Evolutionary conservation across 2,113 vertebrate species (phyloP).

Genomic region (Ondatra zibethicus): DNA sequence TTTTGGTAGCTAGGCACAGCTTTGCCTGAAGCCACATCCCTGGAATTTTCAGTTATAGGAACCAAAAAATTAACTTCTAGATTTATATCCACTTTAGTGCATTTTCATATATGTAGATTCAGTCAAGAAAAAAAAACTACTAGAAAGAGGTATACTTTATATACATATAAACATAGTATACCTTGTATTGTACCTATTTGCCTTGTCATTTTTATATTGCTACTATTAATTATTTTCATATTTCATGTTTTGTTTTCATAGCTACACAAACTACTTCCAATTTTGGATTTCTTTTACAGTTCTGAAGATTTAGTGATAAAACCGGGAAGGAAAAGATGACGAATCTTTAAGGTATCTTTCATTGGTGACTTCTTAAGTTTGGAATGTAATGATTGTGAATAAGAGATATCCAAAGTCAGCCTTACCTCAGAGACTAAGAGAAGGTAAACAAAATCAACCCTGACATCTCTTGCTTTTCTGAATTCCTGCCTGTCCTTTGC

Average conservation of each 20-base stretch:
- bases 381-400: neutral
- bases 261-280: neutral
- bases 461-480: neutral
- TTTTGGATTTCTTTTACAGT: neutral
- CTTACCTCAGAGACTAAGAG: neutral
- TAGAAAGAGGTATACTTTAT: neutral
- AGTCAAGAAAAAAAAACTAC: neutral
- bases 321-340: neutral
- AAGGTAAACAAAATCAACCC: neutral
- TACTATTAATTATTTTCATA: neutral
- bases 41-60: neutral
- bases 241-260: slow-evolving; percentile 28
- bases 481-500: neutral
- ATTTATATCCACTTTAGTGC: neutral
- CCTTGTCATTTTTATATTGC: neutral
- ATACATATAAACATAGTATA: neutral
- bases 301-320: neutral
- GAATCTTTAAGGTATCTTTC: neutral
- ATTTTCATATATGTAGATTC: neutral
- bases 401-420: neutral
- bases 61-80: neutral
- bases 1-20: neutral
- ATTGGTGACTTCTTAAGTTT: neutral
- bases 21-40: neutral
- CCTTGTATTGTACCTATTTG: neutral